Base-by-base conservation (phyloP, 1,140 invertebrate species). In the Wiebesia pumilae region DNA sequence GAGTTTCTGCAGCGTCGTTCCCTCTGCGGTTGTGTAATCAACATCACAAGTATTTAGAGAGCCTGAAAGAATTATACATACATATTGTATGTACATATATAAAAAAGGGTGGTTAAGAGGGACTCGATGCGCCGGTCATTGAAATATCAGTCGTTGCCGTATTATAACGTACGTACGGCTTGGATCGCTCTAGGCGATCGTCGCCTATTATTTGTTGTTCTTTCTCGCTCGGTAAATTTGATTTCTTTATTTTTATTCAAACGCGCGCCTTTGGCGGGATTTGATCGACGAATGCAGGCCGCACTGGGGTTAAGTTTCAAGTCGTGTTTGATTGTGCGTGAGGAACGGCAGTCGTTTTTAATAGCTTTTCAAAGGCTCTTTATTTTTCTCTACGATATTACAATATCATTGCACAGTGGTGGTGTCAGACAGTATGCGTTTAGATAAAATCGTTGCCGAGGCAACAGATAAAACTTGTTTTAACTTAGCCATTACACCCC, bases 21-120 rank as follows among this genome's bases (percentile, higher is more conserved):
- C 10, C 27, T 16, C 82, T 92, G 91, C 88, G 92, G 93, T 93
- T 93, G 89, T 92, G 91, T 93, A 94, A 94, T 94, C 93, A 93
- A 92, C 88, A 91, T 91, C 91, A 89, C 90, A 88, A 89, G 91
- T 90, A 89, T 81, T 86, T 81, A 86, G 67, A 77, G 51, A 38
- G 85, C 73, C 7, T 40, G 80, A 47, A 62, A 77, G 73, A 65
- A n/a, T 30, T n/a, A n/a, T n/a, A n/a, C n/a, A n/a, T n/a, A n/a
- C n/a, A n/a, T n/a, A n/a, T n/a, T n/a, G 27, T 4, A 47, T 3
- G n/a, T 35, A 12, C 43, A 35, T 30, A 19, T 0, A 6, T 1
- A 47, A 35, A 78, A 35, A 65, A 30, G 35, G 51, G 21, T 84
- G 54, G 30, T 21, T 9, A 27, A 35, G 65, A 51, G 82, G 19